Percentiles rank a stretch among this genome's conserved stretches.
phyloP scores from a whole-genome alignment of 2,888 invertebrate genomes.

The Mesopsocus fuscifrons region DNA sequence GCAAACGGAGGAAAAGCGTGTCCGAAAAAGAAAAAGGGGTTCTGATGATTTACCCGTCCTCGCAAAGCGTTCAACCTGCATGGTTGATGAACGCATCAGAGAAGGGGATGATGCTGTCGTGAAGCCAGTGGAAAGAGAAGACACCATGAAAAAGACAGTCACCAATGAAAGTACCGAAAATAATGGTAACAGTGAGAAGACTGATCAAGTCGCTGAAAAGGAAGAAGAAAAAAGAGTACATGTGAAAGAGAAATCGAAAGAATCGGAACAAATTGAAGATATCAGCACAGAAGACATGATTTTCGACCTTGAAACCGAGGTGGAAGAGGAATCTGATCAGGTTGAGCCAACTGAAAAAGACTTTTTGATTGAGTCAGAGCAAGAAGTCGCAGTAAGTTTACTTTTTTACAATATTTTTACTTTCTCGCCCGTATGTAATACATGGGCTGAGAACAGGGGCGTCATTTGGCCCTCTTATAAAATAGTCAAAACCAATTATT shows the following conservation, averaged over 20 bases:
- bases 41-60: constrained; percentile 11
- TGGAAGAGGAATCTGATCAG: constrained; percentile 16
- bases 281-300: not conserved
- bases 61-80: constrained; percentile 12
- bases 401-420: no score
- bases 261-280: constrained; percentile 14
- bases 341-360: constrained; percentile 22
- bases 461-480: no score
- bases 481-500: no score
- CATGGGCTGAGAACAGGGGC: no score
- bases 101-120: constrained; percentile 11
- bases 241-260: constrained; percentile 12
- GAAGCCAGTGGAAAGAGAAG: constrained; percentile 17
- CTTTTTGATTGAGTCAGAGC: no score
- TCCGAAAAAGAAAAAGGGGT: constrained; percentile 16
- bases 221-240: constrained; percentile 11
- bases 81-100: constrained; percentile 12
- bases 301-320: constrained; percentile 16
- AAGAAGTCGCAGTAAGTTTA: constrained; percentile 12
- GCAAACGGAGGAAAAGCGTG: constrained; percentile 13
- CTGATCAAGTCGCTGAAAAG: constrained; percentile 15
- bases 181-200: constrained; percentile 15
- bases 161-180: constrained; percentile 27
- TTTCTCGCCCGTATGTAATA: no score
- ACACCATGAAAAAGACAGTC: constrained; percentile 18